A percentile compares a stretch with the other conserved stretches of the same genome.
Evolutionary conservation across 2,113 vertebrate genomes (phyloP).

Genomic region (Bagarius yarrelli): DNA sequence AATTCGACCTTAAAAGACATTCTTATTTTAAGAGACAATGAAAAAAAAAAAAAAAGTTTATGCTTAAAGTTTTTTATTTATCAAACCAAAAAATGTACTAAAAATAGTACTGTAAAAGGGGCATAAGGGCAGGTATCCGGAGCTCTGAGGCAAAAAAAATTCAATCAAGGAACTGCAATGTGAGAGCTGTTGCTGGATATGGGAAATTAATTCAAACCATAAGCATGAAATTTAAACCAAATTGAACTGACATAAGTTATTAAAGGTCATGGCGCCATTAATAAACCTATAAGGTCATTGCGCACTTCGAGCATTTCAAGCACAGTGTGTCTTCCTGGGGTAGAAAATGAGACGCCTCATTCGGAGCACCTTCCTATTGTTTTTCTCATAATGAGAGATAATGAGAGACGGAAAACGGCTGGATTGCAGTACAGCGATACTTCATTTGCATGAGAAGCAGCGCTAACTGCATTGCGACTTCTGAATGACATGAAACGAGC

Average conservation of each 20-base stretch:
- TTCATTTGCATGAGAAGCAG: conserved; percentile 4
- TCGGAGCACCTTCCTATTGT: neutral
- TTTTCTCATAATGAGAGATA: conserved; percentile 5
- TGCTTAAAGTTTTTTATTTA: neutral
- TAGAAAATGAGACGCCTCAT: neutral
- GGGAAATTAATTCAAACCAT: conserved; percentile 13
- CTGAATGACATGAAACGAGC: neutral
- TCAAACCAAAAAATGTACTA: neutral
- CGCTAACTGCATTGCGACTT: neutral
- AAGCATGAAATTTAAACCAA: conserved; percentile 9
- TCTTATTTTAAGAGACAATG: neutral
- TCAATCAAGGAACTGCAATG: conserved; percentile 9
- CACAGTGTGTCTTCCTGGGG: too few species aligned
- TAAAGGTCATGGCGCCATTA: conserved; percentile 5
- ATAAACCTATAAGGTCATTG: conserved; percentile 8
- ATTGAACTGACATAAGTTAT: neutral
- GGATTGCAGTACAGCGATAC: neutral
- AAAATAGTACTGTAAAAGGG: neutral
- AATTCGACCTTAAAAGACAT: neutral
- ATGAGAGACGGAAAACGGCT: neutral
- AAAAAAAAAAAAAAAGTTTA: neutral
- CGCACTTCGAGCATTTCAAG: neutral
- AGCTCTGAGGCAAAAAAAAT: neutral
- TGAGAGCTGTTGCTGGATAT: neutral
- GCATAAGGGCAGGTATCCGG: neutral